phyloP scores from a whole-genome alignment of 2,797 vertebrate genomes.

The Graptemys geographica region DNA sequence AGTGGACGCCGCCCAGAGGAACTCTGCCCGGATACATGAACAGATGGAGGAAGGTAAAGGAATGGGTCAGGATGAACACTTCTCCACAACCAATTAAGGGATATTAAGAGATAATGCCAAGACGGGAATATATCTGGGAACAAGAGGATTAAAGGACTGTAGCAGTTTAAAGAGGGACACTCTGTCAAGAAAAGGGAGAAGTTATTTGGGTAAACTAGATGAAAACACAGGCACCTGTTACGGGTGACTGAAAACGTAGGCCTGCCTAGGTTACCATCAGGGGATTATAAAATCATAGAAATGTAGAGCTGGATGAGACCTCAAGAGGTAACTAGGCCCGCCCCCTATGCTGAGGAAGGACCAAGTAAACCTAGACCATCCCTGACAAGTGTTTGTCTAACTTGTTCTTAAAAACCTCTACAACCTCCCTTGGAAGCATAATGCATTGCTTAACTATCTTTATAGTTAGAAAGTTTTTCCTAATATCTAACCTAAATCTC shows the following conservation, averaged over 20 bases:
- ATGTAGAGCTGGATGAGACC: background rate
- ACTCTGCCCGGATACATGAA: no score
- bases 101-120: background rate
- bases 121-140: background rate
- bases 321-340: no score
- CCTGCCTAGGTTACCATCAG: background rate
- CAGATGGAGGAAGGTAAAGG: background rate
- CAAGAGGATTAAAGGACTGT: background rate
- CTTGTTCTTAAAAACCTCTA: background rate
- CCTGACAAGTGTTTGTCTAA: background rate
- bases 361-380: background rate
- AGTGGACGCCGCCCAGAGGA: no score
- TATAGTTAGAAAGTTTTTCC: background rate
- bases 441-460: background rate
- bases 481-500: background rate
- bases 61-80: background rate
- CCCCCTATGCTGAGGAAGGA: background rate
- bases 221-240: background rate
- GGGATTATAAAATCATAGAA: background rate
- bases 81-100: background rate
- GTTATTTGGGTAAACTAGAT: background rate
- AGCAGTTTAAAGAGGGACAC: background rate
- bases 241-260: background rate
- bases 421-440: background rate
- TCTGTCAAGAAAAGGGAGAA: background rate